These are phyloP conservation scores for Cryptops parisi DNA, from an alignment of 2,888 invertebrate species.

Conservation along the genomic window DNA sequence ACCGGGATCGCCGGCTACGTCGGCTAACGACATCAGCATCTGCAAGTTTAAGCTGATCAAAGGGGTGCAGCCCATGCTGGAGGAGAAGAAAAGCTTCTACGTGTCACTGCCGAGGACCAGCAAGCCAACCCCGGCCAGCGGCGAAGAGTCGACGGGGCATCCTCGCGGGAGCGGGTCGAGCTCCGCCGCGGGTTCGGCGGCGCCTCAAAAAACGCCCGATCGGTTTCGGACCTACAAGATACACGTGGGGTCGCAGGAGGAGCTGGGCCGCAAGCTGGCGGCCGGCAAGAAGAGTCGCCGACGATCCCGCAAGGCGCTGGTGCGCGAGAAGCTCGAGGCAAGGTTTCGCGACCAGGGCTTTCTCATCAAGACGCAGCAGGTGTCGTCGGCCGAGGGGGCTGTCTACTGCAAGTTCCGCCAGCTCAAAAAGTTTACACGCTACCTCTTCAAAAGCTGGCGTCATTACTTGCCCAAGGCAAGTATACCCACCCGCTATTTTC, in stretches of 20 bases:
- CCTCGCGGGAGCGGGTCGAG: not conserved
- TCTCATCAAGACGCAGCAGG: constrained; percentile 79
- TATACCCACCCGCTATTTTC: not conserved
- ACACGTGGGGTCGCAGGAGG: constrained; percentile 17
- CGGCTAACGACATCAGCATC: constrained; percentile 55
- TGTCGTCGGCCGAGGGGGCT: constrained; percentile 82
- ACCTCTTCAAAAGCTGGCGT: constrained; percentile 83
- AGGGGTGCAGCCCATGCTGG: constrained; percentile 70
- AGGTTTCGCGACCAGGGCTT: constrained; percentile 88
- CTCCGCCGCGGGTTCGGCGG: not conserved
- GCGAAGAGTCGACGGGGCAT: not conserved
- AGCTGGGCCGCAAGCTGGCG: constrained; percentile 13
- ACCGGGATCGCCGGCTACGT: too few species aligned
- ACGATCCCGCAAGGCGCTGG: constrained; percentile 50
- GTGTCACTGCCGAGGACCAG: constrained; percentile 35
- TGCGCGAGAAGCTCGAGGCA: constrained; percentile 68
- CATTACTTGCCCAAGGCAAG: constrained; percentile 58
- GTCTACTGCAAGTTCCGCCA: constrained; percentile 88
- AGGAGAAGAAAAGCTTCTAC: constrained; percentile 82
- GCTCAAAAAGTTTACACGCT: constrained; percentile 75
- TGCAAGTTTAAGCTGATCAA: constrained; percentile 90
- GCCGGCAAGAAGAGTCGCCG: constrained; percentile 37
- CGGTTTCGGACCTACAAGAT: constrained; percentile 15
- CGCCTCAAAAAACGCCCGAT: constrained; percentile 5
- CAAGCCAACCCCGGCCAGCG: not conserved